phyloP scores from a whole-genome alignment of 2,888 invertebrate genomes.

The Habroteleia sp. region DNA sequence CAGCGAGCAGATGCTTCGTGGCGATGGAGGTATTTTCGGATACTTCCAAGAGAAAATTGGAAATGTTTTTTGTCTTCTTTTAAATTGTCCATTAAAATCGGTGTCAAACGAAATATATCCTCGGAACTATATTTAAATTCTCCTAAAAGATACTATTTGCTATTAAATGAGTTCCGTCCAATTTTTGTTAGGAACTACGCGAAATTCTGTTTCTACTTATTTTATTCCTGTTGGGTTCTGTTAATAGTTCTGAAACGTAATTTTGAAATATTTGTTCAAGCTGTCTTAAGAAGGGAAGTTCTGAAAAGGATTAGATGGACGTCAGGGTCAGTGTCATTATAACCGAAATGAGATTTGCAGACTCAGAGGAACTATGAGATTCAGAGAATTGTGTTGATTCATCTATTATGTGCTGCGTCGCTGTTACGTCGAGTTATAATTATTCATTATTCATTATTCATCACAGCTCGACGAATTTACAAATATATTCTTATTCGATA shows the following conservation, averaged over 20 bases:
- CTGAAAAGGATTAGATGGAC: constrained; percentile 18
- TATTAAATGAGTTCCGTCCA: too few species aligned
- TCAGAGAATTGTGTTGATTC: constrained; percentile 47
- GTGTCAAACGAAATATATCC: constrained; percentile 10
- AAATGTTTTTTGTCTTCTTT: constrained; percentile 43
- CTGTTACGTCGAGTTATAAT: constrained; percentile 22
- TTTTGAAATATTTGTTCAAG: too few species aligned
- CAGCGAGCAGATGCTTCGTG: constrained; percentile 61
- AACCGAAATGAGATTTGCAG: constrained; percentile 29
- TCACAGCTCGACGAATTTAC: constrained; percentile 23
- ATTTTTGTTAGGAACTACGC: too few species aligned
- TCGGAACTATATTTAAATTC: constrained; percentile 1
- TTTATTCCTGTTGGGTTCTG: too few species aligned
- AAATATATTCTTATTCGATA: constrained; percentile 1
- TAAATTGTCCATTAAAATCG: constrained; percentile 23
- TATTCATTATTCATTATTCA: constrained; percentile 51
- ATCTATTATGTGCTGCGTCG: constrained; percentile 31
- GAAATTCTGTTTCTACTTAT: too few species aligned
- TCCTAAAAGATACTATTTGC: not conserved
- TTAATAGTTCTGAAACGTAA: too few species aligned
- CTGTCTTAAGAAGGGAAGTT: too few species aligned
- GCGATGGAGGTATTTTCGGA: constrained; percentile 59
- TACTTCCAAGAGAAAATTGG: constrained; percentile 47
- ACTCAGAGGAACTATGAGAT: constrained; percentile 29
- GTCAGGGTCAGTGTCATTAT: constrained; percentile 56